These are phyloP conservation scores for Sander vitreus DNA, from an alignment of 2,113 vertebrate genomes.

Conservation along the genomic window DNA sequence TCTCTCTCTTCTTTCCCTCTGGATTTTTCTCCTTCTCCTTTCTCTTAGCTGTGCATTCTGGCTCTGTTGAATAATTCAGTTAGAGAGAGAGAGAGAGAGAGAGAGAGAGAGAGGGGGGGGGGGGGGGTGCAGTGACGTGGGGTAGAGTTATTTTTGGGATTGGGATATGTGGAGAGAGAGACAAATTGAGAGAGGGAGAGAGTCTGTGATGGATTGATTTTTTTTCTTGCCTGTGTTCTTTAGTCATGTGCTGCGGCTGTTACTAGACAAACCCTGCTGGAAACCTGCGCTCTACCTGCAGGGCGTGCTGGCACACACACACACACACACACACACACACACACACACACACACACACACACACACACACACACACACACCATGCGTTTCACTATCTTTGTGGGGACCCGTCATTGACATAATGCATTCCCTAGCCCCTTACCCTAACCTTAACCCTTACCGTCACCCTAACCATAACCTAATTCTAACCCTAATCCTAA, in stretches of 20 bases:
- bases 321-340: slow-evolving; percentile 23
- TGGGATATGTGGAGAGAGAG: slow-evolving; percentile 60
- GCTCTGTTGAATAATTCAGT: slow-evolving; percentile 75
- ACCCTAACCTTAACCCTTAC: no score
- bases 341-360: not conserved
- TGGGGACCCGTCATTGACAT: no score
- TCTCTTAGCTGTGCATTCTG: slow-evolving; percentile 64
- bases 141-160: slow-evolving; percentile 70
- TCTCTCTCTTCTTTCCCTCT: slow-evolving; percentile 12
- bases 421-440: no score
- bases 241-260: slow-evolving; percentile 67
- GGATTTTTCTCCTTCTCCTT: slow-evolving; percentile 54
- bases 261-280: slow-evolving; percentile 65
- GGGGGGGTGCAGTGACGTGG: slow-evolving; percentile 57
- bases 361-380: not conserved
- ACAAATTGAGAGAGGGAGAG: slow-evolving; percentile 46
- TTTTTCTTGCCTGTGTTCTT: slow-evolving; percentile 57
- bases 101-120: no score
- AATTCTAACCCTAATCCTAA: no score
- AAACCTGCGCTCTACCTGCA: slow-evolving; percentile 60
- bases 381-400: no score
- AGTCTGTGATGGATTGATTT: slow-evolving; percentile 75
- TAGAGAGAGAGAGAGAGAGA: no score
- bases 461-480: no score
- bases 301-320: slow-evolving; percentile 46